These are phyloP conservation scores for Tanytarsus gracilentus DNA, from an alignment of 2,888 invertebrate species.

Conservation along the genomic window DNA sequence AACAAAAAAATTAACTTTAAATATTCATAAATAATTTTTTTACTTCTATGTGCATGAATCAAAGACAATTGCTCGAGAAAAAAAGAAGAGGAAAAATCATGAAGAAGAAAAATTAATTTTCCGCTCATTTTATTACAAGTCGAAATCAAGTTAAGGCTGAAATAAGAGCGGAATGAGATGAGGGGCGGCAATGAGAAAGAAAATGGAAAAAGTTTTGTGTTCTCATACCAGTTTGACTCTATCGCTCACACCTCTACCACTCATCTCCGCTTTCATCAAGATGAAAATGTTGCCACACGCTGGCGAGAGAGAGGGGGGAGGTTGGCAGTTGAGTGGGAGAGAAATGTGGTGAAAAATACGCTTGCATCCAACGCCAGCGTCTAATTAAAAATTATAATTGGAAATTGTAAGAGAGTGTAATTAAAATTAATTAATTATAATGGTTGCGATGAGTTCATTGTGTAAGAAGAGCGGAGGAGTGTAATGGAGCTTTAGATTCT, in stretches of 20 bases:
- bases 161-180: not conserved
- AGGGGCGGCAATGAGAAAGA: not conserved
- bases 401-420: slow-evolving; percentile 26
- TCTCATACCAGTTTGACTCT: too few relatives aligned
- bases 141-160: not conserved
- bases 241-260: not conserved
- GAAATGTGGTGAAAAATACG: slow-evolving; percentile 20
- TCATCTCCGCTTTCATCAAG: too few relatives aligned
- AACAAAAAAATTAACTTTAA: too few relatives aligned
- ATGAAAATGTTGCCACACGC: too few relatives aligned
- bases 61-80: slow-evolving; percentile 4
- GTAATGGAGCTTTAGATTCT: slow-evolving; percentile 6
- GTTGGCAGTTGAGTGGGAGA: not conserved
- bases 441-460: slow-evolving; percentile 17
- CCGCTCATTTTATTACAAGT: slow-evolving; percentile 22
- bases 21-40: too few relatives aligned
- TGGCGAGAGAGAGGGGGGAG: not conserved
- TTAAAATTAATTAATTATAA: slow-evolving; percentile 29
- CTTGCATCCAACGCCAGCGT: slow-evolving; percentile 20
- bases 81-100: not conserved
- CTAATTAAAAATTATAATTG: slow-evolving; percentile 29
- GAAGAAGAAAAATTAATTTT: slow-evolving; percentile 21
- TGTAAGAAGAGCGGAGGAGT: not conserved
- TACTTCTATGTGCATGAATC: not conserved
- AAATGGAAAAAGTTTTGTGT: not conserved